Evolutionary conservation across 2,797 vertebrate genomes (phyloP).

Genomic region (Rhabdomys pumilio): DNA sequence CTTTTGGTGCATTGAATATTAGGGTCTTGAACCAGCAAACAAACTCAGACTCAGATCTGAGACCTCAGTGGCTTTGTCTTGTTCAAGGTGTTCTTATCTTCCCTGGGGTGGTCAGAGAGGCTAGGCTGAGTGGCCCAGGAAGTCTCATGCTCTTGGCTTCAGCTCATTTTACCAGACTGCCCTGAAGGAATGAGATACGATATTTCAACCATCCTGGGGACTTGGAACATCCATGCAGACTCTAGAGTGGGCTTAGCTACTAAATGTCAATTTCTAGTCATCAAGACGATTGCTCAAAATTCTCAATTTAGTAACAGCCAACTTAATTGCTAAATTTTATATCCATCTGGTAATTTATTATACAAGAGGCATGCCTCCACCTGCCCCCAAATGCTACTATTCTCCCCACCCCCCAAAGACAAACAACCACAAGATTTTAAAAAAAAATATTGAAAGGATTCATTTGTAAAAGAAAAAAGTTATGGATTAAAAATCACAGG

Average conservation of each 20-base stretch:
- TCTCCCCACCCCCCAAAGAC: conserved; percentile 23
- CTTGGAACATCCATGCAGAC: conserved; percentile 18
- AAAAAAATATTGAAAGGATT: conserved; percentile 47
- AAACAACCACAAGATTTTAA: conserved; percentile 33
- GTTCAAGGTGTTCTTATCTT: neutral
- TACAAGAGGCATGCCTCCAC: conserved; percentile 76
- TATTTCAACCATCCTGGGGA: conserved; percentile 51
- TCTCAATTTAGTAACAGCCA: conserved; percentile 71
- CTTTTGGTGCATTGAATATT: neutral
- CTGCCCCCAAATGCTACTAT: conserved; percentile 64
- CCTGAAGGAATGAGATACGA: neutral
- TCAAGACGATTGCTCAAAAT: conserved; percentile 81
- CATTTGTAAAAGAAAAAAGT: conserved; percentile 63
- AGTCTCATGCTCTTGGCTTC: neutral
- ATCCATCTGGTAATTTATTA: conserved; percentile 79
- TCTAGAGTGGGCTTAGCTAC: conserved; percentile 62
- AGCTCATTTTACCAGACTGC: neutral
- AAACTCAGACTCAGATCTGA: neutral
- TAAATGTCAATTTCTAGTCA: conserved; percentile 71
- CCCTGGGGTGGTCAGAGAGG: neutral
- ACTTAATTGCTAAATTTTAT: conserved; percentile 78
- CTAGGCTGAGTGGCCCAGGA: neutral
- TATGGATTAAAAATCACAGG: conserved; percentile 66
- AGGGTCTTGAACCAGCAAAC: conserved; percentile 10
- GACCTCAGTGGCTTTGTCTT: neutral